Evolutionary conservation across 2,797 vertebrate genomes (phyloP).

Genomic region (Gephyroberyx darwinii): DNA sequence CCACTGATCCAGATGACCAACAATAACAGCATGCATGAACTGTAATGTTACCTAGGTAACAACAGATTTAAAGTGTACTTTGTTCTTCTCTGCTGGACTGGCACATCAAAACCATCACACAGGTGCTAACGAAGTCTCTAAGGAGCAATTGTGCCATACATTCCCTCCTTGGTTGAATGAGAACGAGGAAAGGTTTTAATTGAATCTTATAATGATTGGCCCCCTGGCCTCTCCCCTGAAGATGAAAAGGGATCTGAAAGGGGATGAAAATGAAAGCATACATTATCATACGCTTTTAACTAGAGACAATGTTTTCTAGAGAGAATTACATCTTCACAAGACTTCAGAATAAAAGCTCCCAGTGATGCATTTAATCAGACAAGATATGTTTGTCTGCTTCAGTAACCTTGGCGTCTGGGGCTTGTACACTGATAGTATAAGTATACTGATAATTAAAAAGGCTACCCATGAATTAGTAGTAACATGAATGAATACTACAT

Average conservation of each 20-base stretch:
- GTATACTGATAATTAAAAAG: neutral
- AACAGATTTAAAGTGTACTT: constrained; percentile 29
- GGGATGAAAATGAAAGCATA: constrained; percentile 46
- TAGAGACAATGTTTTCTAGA: neutral
- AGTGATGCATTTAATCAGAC: neutral
- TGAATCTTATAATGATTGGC: constrained; percentile 43
- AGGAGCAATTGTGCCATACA: constrained; percentile 21
- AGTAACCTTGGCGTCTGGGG: neutral
- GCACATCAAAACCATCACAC: constrained; percentile 54
- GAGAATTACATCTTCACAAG: neutral
- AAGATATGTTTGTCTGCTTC: neutral
- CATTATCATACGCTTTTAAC: constrained; percentile 39
- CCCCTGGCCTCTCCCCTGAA: constrained; percentile 10
- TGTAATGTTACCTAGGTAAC: constrained; percentile 44
- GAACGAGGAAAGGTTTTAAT: constrained; percentile 51
- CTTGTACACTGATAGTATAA: too few relatives aligned
- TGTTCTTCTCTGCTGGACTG: neutral
- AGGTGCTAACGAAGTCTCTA: constrained; percentile 34
- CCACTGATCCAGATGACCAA: constrained; percentile 24
- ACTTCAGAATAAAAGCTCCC: neutral
- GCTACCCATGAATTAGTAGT: neutral
- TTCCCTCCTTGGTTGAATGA: constrained; percentile 33
- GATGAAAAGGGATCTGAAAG: constrained; percentile 49
- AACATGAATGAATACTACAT: neutral
- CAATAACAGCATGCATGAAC: constrained; percentile 7